Base-by-base conservation (phyloP, 2,888 invertebrate species). In the Lacanobia oleracea region DNA sequence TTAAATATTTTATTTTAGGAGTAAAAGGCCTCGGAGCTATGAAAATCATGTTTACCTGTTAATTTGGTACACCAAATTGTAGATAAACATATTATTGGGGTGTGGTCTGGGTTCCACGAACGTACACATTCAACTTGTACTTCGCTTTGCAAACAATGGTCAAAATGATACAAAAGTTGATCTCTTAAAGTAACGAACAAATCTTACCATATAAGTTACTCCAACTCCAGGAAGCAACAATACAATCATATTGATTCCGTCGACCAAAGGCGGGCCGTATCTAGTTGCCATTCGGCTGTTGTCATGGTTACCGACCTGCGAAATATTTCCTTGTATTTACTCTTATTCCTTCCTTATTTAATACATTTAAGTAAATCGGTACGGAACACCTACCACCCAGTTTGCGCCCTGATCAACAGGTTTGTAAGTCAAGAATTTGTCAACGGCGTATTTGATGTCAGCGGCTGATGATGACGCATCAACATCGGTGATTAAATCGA, bases 181-280 rank as follows among this genome's bases (percentile, higher is more conserved):
- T 67, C 10, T 18, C 18, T 8, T 18, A 23, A 16, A 50, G 64
- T 54, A 54, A 51, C 18, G 48, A 50, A 1, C 6, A 69, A 63
- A 50, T 66, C 81, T 83, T 86, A 94, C 95, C 95, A 94, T 94
- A 90, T 98, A 98, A 16, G 97, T 97, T 1, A 98, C 96, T 2
- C 97, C 97, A 2, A 98, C 97, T 45, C 98, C 98, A 0, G 98
- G 98, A 60, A 99, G 93, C 2, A 98, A 93, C 74, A 98, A 93
- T 21, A 97, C 96, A 80, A 98, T 93, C 95, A 98, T 97, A 90
- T 97, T 98, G 33, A 98, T 93, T 1, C 97, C 97, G 88, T 98
- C 97, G 1, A 97, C 96, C 62, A 97, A 95, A 67, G 97, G 95
- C 0, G 93, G 88, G 8, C 97, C 97, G 76, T 97, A 96, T 64